phyloP scores from a whole-genome alignment of 2,888 invertebrate species.

The Tetropium fuscum region DNA sequence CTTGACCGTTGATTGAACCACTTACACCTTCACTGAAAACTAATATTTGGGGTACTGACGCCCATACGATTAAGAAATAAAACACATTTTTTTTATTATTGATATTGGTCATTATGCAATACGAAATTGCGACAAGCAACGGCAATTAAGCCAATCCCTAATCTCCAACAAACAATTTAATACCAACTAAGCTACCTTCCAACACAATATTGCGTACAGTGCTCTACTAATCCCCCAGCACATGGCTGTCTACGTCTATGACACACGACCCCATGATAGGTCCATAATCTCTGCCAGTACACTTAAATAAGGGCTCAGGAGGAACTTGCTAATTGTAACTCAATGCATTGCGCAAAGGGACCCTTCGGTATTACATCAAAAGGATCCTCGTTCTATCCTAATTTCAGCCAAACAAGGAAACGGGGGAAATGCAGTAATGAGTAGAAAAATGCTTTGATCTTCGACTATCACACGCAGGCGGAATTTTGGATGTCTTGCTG shows the following conservation, averaged over 20 bases:
- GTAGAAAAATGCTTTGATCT: constrained; percentile 37
- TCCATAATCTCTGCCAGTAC: constrained; percentile 16
- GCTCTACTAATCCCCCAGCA: constrained; percentile 7
- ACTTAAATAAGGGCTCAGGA: constrained; percentile 14
- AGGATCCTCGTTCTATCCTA: constrained; percentile 23
- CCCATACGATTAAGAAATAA: no score
- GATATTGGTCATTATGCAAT: no score
- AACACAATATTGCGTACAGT: constrained; percentile 13
- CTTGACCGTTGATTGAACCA: no score
- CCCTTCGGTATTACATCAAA: constrained; percentile 34
- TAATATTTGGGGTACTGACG: no score
- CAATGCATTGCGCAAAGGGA: constrained; percentile 6
- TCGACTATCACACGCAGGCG: constrained; percentile 22
- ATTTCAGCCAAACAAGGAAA: constrained; percentile 33
- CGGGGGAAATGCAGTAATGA: constrained; percentile 31
- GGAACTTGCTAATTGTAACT: constrained; percentile 20
- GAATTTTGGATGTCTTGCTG: constrained; percentile 27
- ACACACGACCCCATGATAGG: constrained; percentile 22
- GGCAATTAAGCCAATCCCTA: constrained; percentile 11
- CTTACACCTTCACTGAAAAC: no score
- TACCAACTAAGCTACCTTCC: constrained; percentile 14
- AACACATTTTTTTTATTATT: no score
- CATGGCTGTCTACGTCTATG: constrained; percentile 4
- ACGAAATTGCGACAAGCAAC: neutral
- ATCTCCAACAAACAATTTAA: constrained; percentile 14